Evolutionary conservation across 2,113 vertebrate species (phyloP).

Genomic region (Xiphias gladius): DNA sequence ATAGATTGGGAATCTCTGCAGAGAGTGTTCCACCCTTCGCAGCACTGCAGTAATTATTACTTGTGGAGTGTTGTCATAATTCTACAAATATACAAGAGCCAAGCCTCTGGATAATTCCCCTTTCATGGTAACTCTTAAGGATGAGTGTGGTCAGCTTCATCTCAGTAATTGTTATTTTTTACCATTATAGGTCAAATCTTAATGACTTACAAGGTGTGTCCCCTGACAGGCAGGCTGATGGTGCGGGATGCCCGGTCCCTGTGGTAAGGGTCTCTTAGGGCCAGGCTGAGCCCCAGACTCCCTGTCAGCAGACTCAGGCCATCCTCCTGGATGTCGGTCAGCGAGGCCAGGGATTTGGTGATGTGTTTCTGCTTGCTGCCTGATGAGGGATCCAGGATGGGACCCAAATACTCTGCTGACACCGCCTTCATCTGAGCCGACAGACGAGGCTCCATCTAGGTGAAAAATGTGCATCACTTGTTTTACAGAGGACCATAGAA

Average conservation of each 20-base stretch:
- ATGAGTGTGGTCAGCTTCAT: neutral
- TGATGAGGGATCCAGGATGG: conserved; percentile 88
- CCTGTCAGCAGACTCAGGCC: conserved; percentile 74
- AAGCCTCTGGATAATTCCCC: neutral
- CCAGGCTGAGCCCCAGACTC: conserved; percentile 82
- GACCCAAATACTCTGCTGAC: conserved; percentile 93
- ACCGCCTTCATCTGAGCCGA: conserved; percentile 96
- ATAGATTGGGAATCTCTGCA: neutral
- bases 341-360: conserved; percentile 95
- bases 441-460: conserved; percentile 92
- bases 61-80: neutral
- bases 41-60: neutral
- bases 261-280: conserved; percentile 87
- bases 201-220: conserved; percentile 94
- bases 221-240: conserved; percentile 92
- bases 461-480: conserved; percentile 15
- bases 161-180: neutral
- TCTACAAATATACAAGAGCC: neutral
- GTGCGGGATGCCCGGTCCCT: conserved; percentile 91
- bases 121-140: neutral
- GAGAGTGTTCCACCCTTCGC: neutral
- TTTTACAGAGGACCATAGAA: neutral
- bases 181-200: neutral
- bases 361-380: conserved; percentile 87
- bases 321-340: conserved; percentile 95